Evolutionary conservation across 2,888 invertebrate genomes (phyloP).

Genomic region (Zootermopsis nevadensis): DNA sequence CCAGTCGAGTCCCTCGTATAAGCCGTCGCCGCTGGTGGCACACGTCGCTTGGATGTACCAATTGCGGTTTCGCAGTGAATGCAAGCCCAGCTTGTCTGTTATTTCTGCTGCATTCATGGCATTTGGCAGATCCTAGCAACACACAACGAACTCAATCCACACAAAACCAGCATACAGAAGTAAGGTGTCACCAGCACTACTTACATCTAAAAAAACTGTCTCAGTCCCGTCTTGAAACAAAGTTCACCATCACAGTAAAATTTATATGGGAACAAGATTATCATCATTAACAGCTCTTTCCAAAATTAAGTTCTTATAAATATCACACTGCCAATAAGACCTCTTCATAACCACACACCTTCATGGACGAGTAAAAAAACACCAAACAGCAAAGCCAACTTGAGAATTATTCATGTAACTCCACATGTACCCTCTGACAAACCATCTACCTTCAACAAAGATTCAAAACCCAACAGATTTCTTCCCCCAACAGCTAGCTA

Average conservation of each 20-base stretch:
- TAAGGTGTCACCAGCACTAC: not conserved
- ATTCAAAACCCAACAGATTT: too few relatives aligned
- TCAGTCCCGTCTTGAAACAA: conserved; percentile 50
- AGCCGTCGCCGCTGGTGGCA: conserved; percentile 98
- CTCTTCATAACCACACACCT: too few relatives aligned
- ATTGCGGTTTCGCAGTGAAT: conserved; percentile 97
- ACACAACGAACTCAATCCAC: not conserved
- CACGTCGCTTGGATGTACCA: conserved; percentile 98
- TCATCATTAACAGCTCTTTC: conserved; percentile 27
- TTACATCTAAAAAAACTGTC: not conserved
- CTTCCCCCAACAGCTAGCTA: too few relatives aligned
- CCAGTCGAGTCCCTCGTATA: conserved; percentile 99
- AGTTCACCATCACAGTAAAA: conserved; percentile 40
- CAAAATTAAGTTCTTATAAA: too few relatives aligned
- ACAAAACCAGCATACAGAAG: not conserved
- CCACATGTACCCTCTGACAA: too few relatives aligned
- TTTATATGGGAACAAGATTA: conserved; percentile 18
- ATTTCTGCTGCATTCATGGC: conserved; percentile 99
- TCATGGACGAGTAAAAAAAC: too few relatives aligned
- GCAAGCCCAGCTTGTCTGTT: conserved; percentile 98
- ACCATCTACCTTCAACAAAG: too few relatives aligned
- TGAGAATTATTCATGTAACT: too few relatives aligned
- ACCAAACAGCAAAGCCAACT: too few relatives aligned
- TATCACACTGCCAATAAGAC: too few relatives aligned
- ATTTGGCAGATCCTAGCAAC: conserved; percentile 94